Base-by-base conservation (phyloP, 2,888 invertebrate species). In the Dendrolimus pini region DNA sequence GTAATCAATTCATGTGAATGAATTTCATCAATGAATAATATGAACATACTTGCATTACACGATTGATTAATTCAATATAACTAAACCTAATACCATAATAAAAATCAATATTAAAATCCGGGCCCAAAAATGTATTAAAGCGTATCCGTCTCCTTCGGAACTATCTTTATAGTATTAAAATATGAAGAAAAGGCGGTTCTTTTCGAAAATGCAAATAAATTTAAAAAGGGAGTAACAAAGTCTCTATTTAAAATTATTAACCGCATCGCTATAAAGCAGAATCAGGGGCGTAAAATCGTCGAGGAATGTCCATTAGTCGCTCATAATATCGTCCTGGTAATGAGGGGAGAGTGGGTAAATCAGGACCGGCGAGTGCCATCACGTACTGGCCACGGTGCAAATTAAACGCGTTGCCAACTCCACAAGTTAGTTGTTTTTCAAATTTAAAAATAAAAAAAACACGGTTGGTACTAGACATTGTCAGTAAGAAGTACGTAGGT, bases 261-360 rank as follows among this genome's bases (percentile, higher is more conserved):
- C 58, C 53, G 47, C 62, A 58, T 47, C 9, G 47, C 47, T 47
- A 9, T 12, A 2, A 47, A 47, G 47, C 12, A 12, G 47, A 47
- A 47, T 47, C 47, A 47, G 12, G 47, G 47, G 47, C 47, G 47
- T 47, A 47, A 47, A 47, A 47, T 47, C 47, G 47, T 47, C 47
- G 47, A 12, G 47, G 74, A 78, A 84, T 84, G 80, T 82, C 83
- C 82, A 83, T 85, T 84, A 83, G 81, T 75, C 78, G 75, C 73
- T 76, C 77, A 80, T 82, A 80, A 80, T 79, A 79, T 77, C 76
- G 69, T 70, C 72, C 47, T 9, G 9, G 65, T 83, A 85, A 85
- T 84, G 80, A 84, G 82, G 81, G 78, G 78, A 79, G 74, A 68
- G 70, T 71, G 76, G 78, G 70, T 66, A 77, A 83, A 84, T 81